Evolutionary conservation across 2,797 vertebrate species (phyloP).

Genomic region (Muscicapa comitata): DNA sequence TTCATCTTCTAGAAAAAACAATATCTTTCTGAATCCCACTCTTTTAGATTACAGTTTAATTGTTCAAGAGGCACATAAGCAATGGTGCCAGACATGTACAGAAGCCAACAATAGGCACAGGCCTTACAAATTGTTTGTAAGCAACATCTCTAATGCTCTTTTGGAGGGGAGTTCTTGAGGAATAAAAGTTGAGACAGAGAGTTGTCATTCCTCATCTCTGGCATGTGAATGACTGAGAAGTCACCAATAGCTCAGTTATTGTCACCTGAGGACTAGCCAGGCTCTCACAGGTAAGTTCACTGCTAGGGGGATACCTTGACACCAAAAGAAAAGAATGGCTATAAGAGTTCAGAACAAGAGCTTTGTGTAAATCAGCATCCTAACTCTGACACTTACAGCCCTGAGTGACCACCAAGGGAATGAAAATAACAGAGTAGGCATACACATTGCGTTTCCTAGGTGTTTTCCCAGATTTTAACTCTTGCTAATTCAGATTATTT

Average conservation of each 20-base stretch:
- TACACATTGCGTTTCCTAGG: not conserved
- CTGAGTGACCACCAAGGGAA: not conserved
- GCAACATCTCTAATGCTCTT: not conserved
- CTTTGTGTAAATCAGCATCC: not conserved
- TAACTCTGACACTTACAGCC: not conserved
- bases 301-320: not conserved
- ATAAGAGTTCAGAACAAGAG: not conserved
- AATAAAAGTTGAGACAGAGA: not conserved
- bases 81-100: not conserved
- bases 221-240: not conserved
- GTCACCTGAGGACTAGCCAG: not conserved
- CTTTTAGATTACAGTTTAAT: not conserved
- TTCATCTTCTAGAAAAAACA: not conserved
- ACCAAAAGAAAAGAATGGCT: not conserved
- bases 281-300: not conserved
- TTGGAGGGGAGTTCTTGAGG: not conserved
- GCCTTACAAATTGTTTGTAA: not conserved
- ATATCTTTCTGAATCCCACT: not conserved
- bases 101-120: not conserved
- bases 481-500: not conserved
- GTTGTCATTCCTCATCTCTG: not conserved
- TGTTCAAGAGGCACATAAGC: rapidly evolving
- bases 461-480: not conserved
- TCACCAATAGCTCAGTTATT: not conserved
- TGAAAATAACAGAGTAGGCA: not conserved